Percentiles rank a stretch among this genome's conserved stretches.
phyloP scores from a whole-genome alignment of 2,888 invertebrate genomes.

The Phortica magna region DNA sequence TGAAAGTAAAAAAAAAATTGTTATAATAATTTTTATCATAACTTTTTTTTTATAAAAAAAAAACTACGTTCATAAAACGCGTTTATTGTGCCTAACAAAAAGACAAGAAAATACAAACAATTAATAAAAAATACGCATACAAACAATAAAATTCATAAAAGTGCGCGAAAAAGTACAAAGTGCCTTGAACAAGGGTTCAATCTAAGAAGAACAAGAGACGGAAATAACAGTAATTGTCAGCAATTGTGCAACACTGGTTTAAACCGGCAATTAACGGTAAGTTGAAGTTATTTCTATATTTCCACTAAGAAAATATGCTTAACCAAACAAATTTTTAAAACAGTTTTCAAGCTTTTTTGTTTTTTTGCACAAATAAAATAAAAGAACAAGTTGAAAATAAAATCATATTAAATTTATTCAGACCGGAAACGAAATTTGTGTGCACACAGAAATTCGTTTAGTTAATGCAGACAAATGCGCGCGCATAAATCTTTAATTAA shows the following conservation, averaged over 20 bases:
- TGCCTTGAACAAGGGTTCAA: too few relatives aligned
- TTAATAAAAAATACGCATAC: slow-evolving; percentile 33
- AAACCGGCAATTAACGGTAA: slow-evolving; percentile 19
- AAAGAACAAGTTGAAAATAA: background rate
- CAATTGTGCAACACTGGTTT: background rate
- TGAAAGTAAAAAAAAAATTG: too few relatives aligned
- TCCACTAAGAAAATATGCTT: too few relatives aligned
- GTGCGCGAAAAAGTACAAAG: slow-evolving; percentile 19
- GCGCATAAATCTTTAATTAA: slow-evolving; percentile 4
- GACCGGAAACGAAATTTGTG: background rate
- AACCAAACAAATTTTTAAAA: too few relatives aligned
- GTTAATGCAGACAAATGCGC: too few relatives aligned
- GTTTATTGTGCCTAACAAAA: slow-evolving; percentile 13
- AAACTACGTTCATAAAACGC: background rate
- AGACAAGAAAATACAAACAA: slow-evolving; percentile 40
- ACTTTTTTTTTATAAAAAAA: too few relatives aligned
- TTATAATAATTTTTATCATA: too few relatives aligned
- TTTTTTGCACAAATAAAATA: too few relatives aligned
- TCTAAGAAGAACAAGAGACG: too few relatives aligned
- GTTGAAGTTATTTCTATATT: background rate
- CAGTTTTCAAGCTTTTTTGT: too few relatives aligned
- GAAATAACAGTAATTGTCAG: background rate
- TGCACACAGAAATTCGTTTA: too few relatives aligned
- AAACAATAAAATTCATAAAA: slow-evolving; percentile 31
- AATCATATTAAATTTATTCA: background rate